phyloP scores from a whole-genome alignment of 2,113 vertebrate genomes.

The Scomber japonicus region DNA sequence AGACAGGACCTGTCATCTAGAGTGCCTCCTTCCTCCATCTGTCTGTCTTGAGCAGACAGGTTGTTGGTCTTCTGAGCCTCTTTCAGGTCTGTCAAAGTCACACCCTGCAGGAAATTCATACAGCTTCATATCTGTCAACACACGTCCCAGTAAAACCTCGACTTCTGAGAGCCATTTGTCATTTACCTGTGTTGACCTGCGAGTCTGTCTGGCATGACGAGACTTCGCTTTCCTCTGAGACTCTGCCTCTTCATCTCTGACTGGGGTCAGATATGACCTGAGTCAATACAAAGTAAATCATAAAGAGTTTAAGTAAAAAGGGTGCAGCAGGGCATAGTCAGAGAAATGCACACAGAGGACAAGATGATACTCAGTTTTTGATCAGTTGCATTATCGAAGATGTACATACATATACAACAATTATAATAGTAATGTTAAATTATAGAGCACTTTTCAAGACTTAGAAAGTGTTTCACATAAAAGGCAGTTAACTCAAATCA shows the following conservation, averaged over 20 bases:
- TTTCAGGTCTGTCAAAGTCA: slow-evolving; percentile 92
- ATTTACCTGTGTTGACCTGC: slow-evolving; percentile 93
- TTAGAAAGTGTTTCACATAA: not conserved
- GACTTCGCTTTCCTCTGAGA: slow-evolving; percentile 95
- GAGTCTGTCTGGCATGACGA: slow-evolving; percentile 93
- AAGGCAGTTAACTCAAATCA: not conserved
- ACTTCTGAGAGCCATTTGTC: not conserved
- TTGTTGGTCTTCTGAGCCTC: slow-evolving; percentile 90
- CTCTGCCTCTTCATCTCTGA: slow-evolving; percentile 94
- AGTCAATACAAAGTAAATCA: not conserved
- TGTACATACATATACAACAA: not conserved
- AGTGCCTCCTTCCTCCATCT: slow-evolving; percentile 67
- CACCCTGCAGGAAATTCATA: slow-evolving; percentile 84
- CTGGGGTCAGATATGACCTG: slow-evolving; percentile 87
- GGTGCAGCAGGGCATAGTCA: not conserved
- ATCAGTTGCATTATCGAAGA: not conserved
- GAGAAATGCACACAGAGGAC: not conserved
- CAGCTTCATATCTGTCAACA: slow-evolving; percentile 14
- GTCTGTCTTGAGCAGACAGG: slow-evolving; percentile 82
- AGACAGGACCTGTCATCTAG: slow-evolving; percentile 21
- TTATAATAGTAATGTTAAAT: not conserved
- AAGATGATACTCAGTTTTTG: not conserved
- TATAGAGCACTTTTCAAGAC: not conserved
- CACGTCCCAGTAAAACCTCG: not conserved
- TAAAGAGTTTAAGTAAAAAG: not conserved